Base-by-base conservation (phyloP, 1,140 invertebrate genomes). In the Drosophila seguyi region DNA sequence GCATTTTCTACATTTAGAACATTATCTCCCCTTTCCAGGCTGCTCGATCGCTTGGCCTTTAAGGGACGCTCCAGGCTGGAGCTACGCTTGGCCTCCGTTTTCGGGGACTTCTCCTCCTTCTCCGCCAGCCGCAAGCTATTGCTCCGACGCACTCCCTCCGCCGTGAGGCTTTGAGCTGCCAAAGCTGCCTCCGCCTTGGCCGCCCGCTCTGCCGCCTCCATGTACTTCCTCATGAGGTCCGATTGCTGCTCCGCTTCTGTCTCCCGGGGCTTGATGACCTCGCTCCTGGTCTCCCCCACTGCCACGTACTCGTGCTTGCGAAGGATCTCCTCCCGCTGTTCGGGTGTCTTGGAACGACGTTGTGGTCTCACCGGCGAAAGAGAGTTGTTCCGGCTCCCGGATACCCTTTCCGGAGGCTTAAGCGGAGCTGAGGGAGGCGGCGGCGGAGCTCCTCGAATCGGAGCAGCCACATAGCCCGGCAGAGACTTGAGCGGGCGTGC, bases 261-360 rank as follows among this genome's bases (percentile, higher is more conserved):
- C 14, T 53, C 48, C 45, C 79, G 60, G 0, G 39, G 14, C 4
- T 60, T 78, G 0, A 62, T 11, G 0, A 36, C 34, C 6, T 56
- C 55, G 11, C 14, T 39, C 8, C 34, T 41, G 2, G 74, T 52
- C 44, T 90, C 85, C 0, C 85, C 85, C 25, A 90, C 75, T 14
- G 66, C 74, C 16, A 90, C 71, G 18, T 90, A 90, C 31, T 90
- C 59, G 6, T 55, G 47, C 31, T 83, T 83, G 14, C 67, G 83
- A 6, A 48, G 61, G 41, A 69, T 36, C 44, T 71, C 57, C 14
- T 65, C 60, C 6, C 84, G 65, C 18, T 90, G 88, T 34, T 92
- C 91, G 0, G 91, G 91, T 0, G 91, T 92, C 66, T 82, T 92
- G 13, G 91, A 92, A 44, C 91, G 85, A 11, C 91, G 50, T 39